A percentile compares a stretch with the other conserved stretches of the same genome.
Evolutionary conservation across 2,888 invertebrate genomes (phyloP).

Genomic region (Phanerotoma sp.): DNA sequence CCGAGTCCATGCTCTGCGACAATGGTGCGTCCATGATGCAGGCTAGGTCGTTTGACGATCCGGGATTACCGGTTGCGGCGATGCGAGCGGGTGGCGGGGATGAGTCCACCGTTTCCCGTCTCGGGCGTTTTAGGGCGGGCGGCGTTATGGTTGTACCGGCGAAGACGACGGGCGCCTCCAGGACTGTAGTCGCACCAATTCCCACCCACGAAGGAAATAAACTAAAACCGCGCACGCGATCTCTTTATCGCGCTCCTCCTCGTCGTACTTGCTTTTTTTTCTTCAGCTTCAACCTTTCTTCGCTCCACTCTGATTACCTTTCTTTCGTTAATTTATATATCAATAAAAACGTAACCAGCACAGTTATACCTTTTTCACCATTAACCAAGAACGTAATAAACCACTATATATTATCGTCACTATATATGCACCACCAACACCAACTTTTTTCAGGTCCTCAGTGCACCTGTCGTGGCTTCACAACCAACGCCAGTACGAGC

Average conservation of each 20-base stretch:
- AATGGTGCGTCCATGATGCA: slow-evolving; percentile 73
- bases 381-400: neutral
- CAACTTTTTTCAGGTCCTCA: neutral
- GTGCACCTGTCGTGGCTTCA: slow-evolving; percentile 22
- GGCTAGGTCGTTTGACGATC: slow-evolving; percentile 53
- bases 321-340: too few species aligned
- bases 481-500: slow-evolving; percentile 31
- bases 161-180: slow-evolving; percentile 57
- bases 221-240: slow-evolving; percentile 12
- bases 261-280: slow-evolving; percentile 24
- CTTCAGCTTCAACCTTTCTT: neutral
- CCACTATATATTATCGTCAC: neutral
- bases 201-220: slow-evolving; percentile 30
- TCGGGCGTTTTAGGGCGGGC: slow-evolving; percentile 57
- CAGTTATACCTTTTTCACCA: neutral
- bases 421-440: neutral
- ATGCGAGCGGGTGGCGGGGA: slow-evolving; percentile 55
- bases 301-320: neutral
- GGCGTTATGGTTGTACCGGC: slow-evolving; percentile 57
- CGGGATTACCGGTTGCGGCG: slow-evolving; percentile 50
- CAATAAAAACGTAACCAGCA: too few species aligned
- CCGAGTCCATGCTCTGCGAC: slow-evolving; percentile 97
- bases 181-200: slow-evolving; percentile 40
- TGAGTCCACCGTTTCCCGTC: slow-evolving; percentile 57
- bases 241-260: slow-evolving; percentile 30